phyloP scores from a whole-genome alignment of 2,113 vertebrate genomes.

The Cisticola juncidis region DNA sequence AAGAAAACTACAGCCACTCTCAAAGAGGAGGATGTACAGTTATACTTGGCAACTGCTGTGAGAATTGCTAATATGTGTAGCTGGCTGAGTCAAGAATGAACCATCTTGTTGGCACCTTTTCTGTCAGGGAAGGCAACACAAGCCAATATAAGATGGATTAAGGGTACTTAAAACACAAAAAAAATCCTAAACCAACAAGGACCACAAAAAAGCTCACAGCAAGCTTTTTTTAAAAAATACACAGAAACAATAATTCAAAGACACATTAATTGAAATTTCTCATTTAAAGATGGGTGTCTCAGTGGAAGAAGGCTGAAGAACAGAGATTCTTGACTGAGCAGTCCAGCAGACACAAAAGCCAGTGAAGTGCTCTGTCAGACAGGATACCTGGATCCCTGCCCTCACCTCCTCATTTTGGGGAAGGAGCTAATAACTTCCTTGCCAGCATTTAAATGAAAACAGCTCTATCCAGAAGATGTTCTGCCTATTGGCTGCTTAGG shows the following conservation, averaged over 20 bases:
- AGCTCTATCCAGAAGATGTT: background rate
- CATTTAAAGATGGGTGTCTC: background rate
- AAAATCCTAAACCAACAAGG: background rate
- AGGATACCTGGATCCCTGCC: background rate
- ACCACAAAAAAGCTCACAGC: background rate
- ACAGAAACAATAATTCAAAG: slow-evolving; percentile 11
- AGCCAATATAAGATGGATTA: slow-evolving; percentile 58
- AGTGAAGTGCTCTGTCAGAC: background rate
- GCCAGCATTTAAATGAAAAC: slow-evolving; percentile 1
- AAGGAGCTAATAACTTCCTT: background rate
- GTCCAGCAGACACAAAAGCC: background rate
- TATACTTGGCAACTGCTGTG: slow-evolving; percentile 52
- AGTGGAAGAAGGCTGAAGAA: background rate
- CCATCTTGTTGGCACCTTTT: slow-evolving; percentile 53
- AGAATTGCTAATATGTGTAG: slow-evolving; percentile 62
- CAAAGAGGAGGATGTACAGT: slow-evolving; percentile 10
- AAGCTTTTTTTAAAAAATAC: background rate
- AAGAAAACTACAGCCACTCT: slow-evolving; percentile 47
- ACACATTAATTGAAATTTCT: slow-evolving; percentile 21
- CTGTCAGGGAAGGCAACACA: slow-evolving; percentile 18
- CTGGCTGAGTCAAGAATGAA: slow-evolving; percentile 44
- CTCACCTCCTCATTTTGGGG: background rate
- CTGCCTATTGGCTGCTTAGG: background rate
- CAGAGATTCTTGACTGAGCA: background rate
- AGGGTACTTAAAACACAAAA: slow-evolving; percentile 50